Conservation (phyloP, 2,797 vertebrate species). For the Schizopygopsis malacanthus region DNA sequence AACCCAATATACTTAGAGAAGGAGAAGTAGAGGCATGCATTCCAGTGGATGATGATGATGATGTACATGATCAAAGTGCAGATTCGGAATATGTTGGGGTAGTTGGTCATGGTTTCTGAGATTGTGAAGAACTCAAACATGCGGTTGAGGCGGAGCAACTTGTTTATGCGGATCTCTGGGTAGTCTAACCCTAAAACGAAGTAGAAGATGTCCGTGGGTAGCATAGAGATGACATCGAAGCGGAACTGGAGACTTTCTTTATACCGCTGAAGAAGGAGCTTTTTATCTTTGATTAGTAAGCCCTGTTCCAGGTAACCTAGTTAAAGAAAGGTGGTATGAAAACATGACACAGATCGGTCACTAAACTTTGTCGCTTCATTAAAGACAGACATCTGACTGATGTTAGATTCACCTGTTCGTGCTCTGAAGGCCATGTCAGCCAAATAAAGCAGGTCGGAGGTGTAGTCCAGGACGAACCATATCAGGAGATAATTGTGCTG, state of each 20-base stretch:
- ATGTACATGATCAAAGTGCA: slow-evolving; percentile 97
- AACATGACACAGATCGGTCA: not conserved
- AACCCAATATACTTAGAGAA: slow-evolving; percentile 96
- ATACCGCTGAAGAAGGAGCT: slow-evolving; percentile 85
- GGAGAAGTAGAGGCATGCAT: slow-evolving; percentile 93
- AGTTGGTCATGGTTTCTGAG: slow-evolving; percentile 96
- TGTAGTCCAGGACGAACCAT: slow-evolving; percentile 90
- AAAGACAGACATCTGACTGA: not conserved
- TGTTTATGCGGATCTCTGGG: slow-evolving; percentile 95
- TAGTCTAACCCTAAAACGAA: slow-evolving; percentile 87
- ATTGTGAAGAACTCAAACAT: slow-evolving; percentile 95
- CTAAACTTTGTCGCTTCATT: not conserved
- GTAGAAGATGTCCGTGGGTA: slow-evolving; percentile 93
- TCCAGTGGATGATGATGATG: slow-evolving; percentile 98
- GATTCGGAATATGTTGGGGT: slow-evolving; percentile 96
- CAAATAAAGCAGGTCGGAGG: slow-evolving; percentile 88
- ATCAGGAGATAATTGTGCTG: slow-evolving; percentile 83
- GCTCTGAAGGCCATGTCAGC: slow-evolving; percentile 89
- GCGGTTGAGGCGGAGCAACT: slow-evolving; percentile 87
- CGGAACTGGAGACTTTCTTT: slow-evolving; percentile 84
- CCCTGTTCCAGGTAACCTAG: slow-evolving; percentile 95
- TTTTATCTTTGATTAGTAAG: slow-evolving; percentile 87
- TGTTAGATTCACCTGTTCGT: slow-evolving; percentile 85
- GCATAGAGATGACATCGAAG: slow-evolving; percentile 87
- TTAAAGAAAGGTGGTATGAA: slow-evolving; percentile 15